Base-by-base conservation (phyloP, 2,113 vertebrate genomes). In the Forbesichthys agassizii region DNA sequence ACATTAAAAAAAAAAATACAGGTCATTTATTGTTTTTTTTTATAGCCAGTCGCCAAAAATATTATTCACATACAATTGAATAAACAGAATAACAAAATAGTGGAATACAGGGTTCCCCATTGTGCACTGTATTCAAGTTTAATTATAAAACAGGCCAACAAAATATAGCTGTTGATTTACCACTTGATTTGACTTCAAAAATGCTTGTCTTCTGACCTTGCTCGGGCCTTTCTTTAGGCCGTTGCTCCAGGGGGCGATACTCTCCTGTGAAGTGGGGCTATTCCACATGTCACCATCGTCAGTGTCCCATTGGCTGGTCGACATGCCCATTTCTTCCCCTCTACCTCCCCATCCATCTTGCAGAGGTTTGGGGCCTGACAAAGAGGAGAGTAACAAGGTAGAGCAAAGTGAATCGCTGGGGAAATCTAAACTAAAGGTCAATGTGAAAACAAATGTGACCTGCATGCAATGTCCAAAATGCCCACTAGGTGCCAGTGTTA, bases 221-320 rank as follows among this genome's bases (percentile, higher is more conserved):
- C 90, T 95, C 75, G 93, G 94, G 85, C 90, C 93, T 88, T 97
- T 99, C 81, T 95, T 99, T 61, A 94, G 92, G 84, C 93, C 94
- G 20, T 93, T 96, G 68, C 94, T 92, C 97, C 96, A 99, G 75
- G 96, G 95, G 62, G 96, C 95, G 89, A 92, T 91, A 89, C 93
- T 95, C 74, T 98, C 96, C 88, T 98, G 97, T 66, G 96, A 94
- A 88, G 95, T 94, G 86, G 95, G 92, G 69, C 93, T 96, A 85
- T 91, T 98, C 97, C 97, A 99, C 94, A 98, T 86, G 89, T 96
- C 96, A 75, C 95, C 96, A 60, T 98, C 96, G 62, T 98, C 96
- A 65, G 94, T 89, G 75, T 98, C 96, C 96, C 96, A 98, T 78
- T 97, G 96, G 87, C 90, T 77, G 66, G 91, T 76, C 66, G 93